Conservation (phyloP, 2,888 invertebrate species). For the Pseudoips prasinana region DNA sequence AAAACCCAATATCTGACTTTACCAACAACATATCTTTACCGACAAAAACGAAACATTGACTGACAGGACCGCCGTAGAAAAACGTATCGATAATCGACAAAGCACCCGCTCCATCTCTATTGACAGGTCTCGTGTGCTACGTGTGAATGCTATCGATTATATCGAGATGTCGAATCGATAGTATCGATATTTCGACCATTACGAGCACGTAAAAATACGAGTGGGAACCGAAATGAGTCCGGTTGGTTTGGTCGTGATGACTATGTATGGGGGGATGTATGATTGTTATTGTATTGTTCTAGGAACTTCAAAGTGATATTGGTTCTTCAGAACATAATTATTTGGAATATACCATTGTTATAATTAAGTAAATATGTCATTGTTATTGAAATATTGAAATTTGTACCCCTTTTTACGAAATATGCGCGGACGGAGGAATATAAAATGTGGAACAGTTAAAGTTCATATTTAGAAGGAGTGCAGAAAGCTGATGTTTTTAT, state of each 20-base stretch:
- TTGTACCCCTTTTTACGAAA: no score
- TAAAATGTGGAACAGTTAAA: no score
- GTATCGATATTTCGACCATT: constrained; percentile 71
- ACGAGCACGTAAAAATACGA: constrained; percentile 57
- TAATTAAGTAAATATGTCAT: no score
- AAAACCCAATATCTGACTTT: constrained; percentile 17
- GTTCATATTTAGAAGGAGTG: no score
- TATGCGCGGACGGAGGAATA: no score
- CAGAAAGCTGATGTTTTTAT: no score
- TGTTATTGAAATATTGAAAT: no score
- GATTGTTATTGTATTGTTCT: constrained; percentile 11
- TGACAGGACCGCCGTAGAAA: constrained; percentile 79
- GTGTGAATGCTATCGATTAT: constrained; percentile 79
- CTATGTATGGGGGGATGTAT: constrained; percentile 23
- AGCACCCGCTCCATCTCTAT: constrained; percentile 74
- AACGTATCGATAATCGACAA: constrained; percentile 76
- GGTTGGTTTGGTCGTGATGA: constrained; percentile 46
- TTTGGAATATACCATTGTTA: no score
- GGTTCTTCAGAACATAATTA: no score
- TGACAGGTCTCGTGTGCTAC: constrained; percentile 79
- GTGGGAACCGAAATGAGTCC: constrained; percentile 57
- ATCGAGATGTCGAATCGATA: constrained; percentile 74
- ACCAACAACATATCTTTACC: constrained; percentile 57
- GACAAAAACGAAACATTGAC: constrained; percentile 74
- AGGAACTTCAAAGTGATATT: no score